Conservation (phyloP, 2,888 invertebrate species). For the Drosophila rellima region DNA sequence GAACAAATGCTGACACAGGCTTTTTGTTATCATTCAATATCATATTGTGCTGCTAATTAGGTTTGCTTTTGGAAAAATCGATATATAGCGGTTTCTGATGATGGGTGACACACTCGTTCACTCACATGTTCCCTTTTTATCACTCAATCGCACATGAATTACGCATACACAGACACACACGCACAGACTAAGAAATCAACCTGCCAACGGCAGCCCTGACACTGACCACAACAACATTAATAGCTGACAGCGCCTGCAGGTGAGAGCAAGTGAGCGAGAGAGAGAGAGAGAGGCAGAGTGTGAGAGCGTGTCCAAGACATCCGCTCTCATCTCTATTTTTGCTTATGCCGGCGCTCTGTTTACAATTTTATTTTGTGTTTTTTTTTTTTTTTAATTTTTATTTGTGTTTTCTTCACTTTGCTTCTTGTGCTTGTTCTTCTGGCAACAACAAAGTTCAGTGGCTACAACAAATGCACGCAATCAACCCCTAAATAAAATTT, state of each 20-base stretch:
- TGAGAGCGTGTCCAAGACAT: conserved; percentile 47
- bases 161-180: conserved; percentile 24
- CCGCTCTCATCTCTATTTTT: conserved; percentile 49
- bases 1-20: conserved; percentile 15
- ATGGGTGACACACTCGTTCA: conserved; percentile 67
- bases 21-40: conserved; percentile 17
- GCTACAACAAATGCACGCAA: conserved; percentile 63
- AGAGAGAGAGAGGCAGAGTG: conserved; percentile 6
- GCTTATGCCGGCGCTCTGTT: conserved; percentile 74
- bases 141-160: conserved; percentile 61
- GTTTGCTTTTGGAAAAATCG: conserved; percentile 21
- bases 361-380: conserved; percentile 51
- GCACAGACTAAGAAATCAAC: conserved; percentile 33
- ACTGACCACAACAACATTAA: conserved; percentile 75
- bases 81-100: conserved; percentile 31
- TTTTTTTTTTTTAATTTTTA: conserved; percentile 29
- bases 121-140: conserved; percentile 60
- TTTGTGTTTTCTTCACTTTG: conserved; percentile 13
- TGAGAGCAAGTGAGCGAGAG: conserved; percentile 3
- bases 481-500: conserved; percentile 47
- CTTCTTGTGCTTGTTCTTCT: conserved; percentile 33
- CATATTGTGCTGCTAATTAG: conserved; percentile 62
- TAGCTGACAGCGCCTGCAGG: conserved; percentile 17
- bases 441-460: conserved; percentile 62
- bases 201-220: conserved; percentile 66